A percentile compares a stretch with the other conserved stretches of the same genome.
phyloP scores from a whole-genome alignment of 2,113 vertebrate genomes.

The Pelvicachromis taeniatus region DNA sequence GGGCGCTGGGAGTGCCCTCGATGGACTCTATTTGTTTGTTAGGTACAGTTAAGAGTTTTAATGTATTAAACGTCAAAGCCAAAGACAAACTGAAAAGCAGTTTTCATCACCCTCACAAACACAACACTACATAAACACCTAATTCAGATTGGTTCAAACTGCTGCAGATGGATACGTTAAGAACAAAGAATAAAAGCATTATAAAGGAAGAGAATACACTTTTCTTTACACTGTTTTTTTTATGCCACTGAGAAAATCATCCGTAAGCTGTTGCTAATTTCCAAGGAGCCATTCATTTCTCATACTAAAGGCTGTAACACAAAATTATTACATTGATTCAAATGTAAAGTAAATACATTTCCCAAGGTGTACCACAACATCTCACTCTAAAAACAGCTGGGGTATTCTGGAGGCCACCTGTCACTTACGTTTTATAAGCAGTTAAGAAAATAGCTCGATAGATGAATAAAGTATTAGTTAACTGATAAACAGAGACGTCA shows the following conservation, averaged over 20 bases:
- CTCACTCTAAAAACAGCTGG: background rate
- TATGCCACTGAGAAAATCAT: background rate
- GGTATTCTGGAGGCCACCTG: accelerated
- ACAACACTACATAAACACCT: accelerated
- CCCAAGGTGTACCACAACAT: background rate
- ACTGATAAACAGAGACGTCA: background rate
- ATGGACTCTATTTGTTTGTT: background rate
- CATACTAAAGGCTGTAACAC: background rate
- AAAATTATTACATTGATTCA: accelerated
- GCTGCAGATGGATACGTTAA: accelerated
- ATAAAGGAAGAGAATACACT: background rate
- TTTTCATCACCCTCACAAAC: background rate
- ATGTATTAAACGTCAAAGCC: background rate
- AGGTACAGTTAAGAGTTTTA: background rate
- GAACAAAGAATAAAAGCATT: background rate
- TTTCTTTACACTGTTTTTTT: background rate
- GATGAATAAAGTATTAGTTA: background rate
- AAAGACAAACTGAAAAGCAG: background rate
- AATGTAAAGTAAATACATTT: background rate
- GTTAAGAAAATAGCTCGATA: accelerated
- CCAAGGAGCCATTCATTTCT: background rate
- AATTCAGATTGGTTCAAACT: background rate
- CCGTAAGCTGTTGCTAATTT: accelerated
- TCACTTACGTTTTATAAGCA: background rate
- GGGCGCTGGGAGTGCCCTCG: accelerated